Conservation (phyloP, 2,888 invertebrate species). For the Cryptus armator region DNA sequence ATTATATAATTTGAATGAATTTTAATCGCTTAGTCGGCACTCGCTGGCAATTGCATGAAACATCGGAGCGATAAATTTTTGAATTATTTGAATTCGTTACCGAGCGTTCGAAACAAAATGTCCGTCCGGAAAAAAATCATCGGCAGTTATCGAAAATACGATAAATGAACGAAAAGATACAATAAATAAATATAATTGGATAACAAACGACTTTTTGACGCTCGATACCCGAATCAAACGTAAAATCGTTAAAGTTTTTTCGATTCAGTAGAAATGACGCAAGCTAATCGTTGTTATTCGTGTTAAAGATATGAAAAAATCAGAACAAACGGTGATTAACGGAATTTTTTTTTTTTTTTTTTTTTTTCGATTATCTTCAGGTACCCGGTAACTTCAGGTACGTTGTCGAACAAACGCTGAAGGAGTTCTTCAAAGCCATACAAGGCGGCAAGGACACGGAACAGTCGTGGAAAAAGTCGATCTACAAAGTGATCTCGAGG, state of each 20-base stretch:
- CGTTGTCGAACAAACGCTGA: constrained; percentile 98
- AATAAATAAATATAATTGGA: background rate
- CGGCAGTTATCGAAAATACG: background rate
- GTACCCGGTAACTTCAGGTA: constrained; percentile 98
- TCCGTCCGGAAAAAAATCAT: background rate
- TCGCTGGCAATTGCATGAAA: constrained; percentile 22
- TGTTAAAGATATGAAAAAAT: constrained; percentile 22
- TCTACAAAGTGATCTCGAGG: constrained; percentile 99
- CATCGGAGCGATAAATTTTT: background rate
- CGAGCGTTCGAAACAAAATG: background rate
- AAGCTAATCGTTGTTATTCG: constrained; percentile 55
- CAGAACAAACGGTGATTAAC: constrained; percentile 21
- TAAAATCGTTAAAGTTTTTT: constrained; percentile 60
- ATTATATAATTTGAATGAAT: constrained; percentile 8
- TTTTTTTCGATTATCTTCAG: constrained; percentile 86
- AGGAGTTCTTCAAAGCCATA: constrained; percentile 99
- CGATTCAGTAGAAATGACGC: constrained; percentile 52
- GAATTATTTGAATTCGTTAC: background rate
- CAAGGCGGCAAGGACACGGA: constrained; percentile 98
- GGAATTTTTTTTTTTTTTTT: background rate
- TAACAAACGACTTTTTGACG: background rate
- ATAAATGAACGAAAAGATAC: background rate
- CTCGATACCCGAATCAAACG: background rate
- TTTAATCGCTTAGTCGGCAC: constrained; percentile 7
- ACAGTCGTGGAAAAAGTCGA: constrained; percentile 99